These are phyloP conservation scores for Andrena haemorrhoa DNA, from an alignment of 2,888 invertebrate species.

Conservation along the genomic window DNA sequence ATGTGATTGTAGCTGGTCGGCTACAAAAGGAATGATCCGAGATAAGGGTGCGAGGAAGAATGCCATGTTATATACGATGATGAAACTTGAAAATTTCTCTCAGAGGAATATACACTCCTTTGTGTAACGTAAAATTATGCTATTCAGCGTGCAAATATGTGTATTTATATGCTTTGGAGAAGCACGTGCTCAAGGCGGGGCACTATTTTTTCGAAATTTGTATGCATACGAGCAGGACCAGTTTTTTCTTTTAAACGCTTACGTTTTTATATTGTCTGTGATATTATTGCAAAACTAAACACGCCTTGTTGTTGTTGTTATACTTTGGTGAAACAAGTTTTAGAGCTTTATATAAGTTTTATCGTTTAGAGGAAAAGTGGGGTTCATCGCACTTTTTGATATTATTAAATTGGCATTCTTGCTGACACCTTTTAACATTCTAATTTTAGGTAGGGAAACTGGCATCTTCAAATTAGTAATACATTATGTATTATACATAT, in stretches of 20 bases:
- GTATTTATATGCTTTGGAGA: slow-evolving; percentile 43
- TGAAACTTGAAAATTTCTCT: slow-evolving; percentile 29
- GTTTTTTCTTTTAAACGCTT: slow-evolving; percentile 60
- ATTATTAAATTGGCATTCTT: slow-evolving; percentile 74
- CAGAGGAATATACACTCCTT: slow-evolving; percentile 42
- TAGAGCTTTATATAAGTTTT: slow-evolving; percentile 61
- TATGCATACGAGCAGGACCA: slow-evolving; percentile 48
- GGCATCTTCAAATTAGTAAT: slow-evolving; percentile 66
- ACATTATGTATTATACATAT: slow-evolving; percentile 36
- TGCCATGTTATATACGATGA: slow-evolving; percentile 65
- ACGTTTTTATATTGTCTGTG: slow-evolving; percentile 73
- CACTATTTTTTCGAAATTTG: slow-evolving; percentile 54
- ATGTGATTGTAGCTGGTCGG: slow-evolving; percentile 75
- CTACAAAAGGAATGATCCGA: slow-evolving; percentile 63
- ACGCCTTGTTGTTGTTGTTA: slow-evolving; percentile 64
- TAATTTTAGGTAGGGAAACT: slow-evolving; percentile 58
- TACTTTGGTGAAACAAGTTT: slow-evolving; percentile 62
- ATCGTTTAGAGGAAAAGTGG: slow-evolving; percentile 40
- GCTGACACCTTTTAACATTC: slow-evolving; percentile 66
- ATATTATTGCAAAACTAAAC: slow-evolving; percentile 67
- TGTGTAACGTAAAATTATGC: slow-evolving; percentile 52
- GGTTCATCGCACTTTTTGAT: slow-evolving; percentile 31
- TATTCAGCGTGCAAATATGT: slow-evolving; percentile 30
- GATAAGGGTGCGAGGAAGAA: slow-evolving; percentile 71
- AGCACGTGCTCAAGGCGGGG: slow-evolving; percentile 25